phyloP scores from a whole-genome alignment of 2,797 vertebrate species.

The Cossypha caffra region DNA sequence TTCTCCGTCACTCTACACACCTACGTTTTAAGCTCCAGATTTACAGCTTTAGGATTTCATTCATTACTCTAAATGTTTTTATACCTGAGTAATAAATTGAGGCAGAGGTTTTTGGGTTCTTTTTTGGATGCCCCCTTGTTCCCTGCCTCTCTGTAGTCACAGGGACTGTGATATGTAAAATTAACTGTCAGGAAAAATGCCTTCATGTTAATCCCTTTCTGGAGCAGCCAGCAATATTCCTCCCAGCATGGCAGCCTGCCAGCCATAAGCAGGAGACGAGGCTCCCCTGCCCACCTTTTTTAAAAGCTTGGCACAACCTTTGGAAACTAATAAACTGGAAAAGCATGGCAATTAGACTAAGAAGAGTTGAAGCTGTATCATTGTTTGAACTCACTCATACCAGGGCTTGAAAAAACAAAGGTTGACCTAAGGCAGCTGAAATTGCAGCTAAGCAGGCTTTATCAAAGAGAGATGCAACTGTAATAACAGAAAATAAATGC shows the following conservation, averaged over 20 bases:
- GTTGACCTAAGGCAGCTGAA: constrained; percentile 26
- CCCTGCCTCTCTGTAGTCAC: constrained; percentile 47
- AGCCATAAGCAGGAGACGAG: constrained; percentile 36
- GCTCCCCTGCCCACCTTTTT: constrained; percentile 74
- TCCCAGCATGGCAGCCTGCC: constrained; percentile 55
- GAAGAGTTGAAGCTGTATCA: constrained; percentile 65
- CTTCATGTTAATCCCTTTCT: constrained; percentile 66
- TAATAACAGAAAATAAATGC: not conserved
- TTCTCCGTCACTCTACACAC: constrained; percentile 46
- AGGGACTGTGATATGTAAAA: constrained; percentile 66
- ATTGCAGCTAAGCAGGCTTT: not conserved
- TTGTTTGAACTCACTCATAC: constrained; percentile 15
- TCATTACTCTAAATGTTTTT: constrained; percentile 76
- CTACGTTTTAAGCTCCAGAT: constrained; percentile 62
- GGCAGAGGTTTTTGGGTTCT: not conserved
- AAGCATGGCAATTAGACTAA: constrained; percentile 67
- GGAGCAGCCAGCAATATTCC: constrained; percentile 61
- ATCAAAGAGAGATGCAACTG: constrained; percentile 1
- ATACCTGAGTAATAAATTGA: constrained; percentile 68
- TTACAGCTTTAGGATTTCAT: constrained; percentile 79
- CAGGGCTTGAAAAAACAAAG: constrained; percentile 7
- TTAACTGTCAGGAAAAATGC: constrained; percentile 68
- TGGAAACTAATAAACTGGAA: constrained; percentile 77
- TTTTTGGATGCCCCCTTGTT: not conserved
- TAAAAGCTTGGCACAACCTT: constrained; percentile 71